phyloP scores from a whole-genome alignment of 2,888 invertebrate genomes.

The Nowickia ferox region DNA sequence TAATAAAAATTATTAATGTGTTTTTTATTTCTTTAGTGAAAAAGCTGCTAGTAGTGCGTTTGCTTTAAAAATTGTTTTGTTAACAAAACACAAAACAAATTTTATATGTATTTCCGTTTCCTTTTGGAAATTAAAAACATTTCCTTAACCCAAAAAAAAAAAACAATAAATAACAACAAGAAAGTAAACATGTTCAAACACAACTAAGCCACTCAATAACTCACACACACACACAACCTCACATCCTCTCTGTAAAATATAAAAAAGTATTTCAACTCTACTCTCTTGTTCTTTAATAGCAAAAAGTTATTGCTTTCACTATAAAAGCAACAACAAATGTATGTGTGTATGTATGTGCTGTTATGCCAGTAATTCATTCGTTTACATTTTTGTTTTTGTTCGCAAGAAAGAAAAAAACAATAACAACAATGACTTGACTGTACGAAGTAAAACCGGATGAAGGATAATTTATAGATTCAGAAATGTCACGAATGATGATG shows the following conservation, averaged over 20 bases:
- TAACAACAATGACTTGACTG: slow-evolving; percentile 6
- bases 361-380: too few relatives aligned
- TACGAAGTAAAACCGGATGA: slow-evolving; percentile 22
- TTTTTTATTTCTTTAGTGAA: background rate
- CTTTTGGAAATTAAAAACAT: slow-evolving; percentile 11
- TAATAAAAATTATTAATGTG: background rate
- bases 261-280: background rate
- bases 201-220: background rate
- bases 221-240: background rate
- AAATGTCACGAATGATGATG: background rate
- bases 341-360: background rate
- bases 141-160: slow-evolving; percentile 10
- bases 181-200: background rate
- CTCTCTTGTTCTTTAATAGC: background rate
- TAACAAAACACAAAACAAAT: background rate
- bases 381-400: background rate
- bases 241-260: background rate
- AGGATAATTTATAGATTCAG: slow-evolving; percentile 28
- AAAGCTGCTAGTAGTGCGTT: background rate
- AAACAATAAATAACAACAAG: background rate
- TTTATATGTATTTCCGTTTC: slow-evolving; percentile 1
- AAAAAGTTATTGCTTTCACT: background rate
- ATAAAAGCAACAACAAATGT: background rate
- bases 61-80: background rate
- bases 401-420: background rate